These are phyloP conservation scores for Phylloscopus trochiloides DNA, from an alignment of 2,113 vertebrate genomes.

Conservation along the genomic window DNA sequence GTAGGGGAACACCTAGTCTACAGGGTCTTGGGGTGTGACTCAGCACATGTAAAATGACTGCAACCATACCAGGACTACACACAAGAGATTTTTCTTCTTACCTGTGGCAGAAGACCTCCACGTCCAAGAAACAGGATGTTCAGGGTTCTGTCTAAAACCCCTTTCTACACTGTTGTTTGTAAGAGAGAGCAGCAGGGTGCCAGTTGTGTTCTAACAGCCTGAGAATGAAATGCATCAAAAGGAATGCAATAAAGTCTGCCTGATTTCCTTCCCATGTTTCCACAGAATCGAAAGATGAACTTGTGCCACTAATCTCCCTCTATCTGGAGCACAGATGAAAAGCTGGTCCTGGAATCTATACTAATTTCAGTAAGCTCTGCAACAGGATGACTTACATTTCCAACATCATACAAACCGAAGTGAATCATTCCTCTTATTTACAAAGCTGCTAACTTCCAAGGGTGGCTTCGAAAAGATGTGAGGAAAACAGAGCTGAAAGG, in stretches of 20 bases:
- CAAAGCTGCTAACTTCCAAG: slow-evolving; percentile 13
- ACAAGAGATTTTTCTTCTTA: neutral
- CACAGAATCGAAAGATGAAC: neutral
- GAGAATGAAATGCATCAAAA: neutral
- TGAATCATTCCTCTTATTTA: slow-evolving; percentile 7
- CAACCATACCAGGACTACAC: neutral
- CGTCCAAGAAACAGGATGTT: neutral
- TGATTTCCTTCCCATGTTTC: neutral
- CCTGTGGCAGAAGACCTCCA: neutral
- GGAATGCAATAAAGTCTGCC: neutral
- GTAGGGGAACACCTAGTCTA: neutral
- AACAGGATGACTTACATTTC: neutral
- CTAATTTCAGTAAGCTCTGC: neutral
- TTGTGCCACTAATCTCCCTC: neutral
- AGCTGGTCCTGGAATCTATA: neutral
- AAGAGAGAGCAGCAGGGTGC: neutral
- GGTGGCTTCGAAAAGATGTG: neutral
- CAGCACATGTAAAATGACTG: neutral
- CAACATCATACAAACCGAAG: neutral
- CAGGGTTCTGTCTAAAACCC: neutral
- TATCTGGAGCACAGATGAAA: neutral
- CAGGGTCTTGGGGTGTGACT: neutral
- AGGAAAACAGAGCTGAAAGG: neutral
- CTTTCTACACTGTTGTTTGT: neutral
- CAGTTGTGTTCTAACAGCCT: neutral